Base-by-base conservation (phyloP, 2,888 invertebrate species). In the Synergus umbraculus region DNA sequence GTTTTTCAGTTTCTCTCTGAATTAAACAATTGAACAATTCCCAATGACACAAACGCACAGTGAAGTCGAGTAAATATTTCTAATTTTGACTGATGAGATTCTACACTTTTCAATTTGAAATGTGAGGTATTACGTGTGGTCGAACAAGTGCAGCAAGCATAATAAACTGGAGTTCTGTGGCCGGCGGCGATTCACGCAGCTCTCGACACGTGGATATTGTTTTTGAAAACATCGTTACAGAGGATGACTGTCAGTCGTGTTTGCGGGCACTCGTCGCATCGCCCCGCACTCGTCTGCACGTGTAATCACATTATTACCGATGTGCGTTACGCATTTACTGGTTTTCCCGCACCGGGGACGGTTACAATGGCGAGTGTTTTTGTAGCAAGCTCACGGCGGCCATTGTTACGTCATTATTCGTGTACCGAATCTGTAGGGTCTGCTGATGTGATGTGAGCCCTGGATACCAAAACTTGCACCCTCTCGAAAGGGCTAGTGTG, bases 401-500 rank as follows among this genome's bases (percentile, higher is more conserved):
- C 90, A 92, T 92, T 92, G 92, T 92, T 92, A 88, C 90, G 88
- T 92, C 90, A 91, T 92, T 92, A 92, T 91, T 92, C 90, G 89
- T 86, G 87, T 88, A 79, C 80, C 81, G 80, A 78, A 79, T 77
- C 79, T 54, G 77, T 78, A 78, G 76, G 79, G 65, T 76, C 77
- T 73, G 29, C 29, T 15, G 63, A 60, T 60, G 81, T 37, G 76
- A 78, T 77, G 81, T 77, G 80, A 77, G 79, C 81, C 58, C 78
- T 79, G 77, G 73, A 77, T 79, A 79, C 73, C 22, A 29, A 46
- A 80, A 82, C 81, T 81, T 79, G 76, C 81, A 77, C 58, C 60
- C 73, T 54, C 49, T 73, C 37, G 43, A 43, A 78, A 67, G 80
- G 82, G 81, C 79, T 58, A 58, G 58, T 58, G 77, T 58, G 63